A percentile compares a stretch with the other conserved stretches of the same genome.
phyloP scores from a whole-genome alignment of 2,113 vertebrate species.

The Gymnarchus niloticus region DNA sequence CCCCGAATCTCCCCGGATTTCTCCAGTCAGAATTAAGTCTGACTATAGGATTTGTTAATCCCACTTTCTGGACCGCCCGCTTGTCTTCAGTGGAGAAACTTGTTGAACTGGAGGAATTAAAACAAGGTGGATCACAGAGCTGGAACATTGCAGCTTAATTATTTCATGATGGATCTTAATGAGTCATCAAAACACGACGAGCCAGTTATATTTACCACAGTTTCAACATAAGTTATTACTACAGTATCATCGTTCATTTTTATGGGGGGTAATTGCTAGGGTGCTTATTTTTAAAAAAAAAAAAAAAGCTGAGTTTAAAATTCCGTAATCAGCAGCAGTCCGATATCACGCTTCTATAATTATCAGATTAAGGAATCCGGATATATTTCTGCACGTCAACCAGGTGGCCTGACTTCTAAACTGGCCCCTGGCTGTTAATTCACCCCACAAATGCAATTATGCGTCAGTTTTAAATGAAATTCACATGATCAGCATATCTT shows the following conservation, averaged over 20 bases:
- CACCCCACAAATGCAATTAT: not conserved
- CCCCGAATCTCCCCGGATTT: too few species aligned
- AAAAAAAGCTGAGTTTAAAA: not conserved
- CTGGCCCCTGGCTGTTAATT: not conserved
- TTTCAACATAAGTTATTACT: not conserved
- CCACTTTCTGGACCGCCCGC: too few species aligned
- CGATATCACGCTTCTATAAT: not conserved
- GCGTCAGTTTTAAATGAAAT: not conserved
- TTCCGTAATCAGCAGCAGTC: not conserved
- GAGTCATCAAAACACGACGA: not conserved
- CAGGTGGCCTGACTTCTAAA: not conserved
- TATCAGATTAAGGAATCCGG: not conserved
- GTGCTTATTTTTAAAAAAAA: not conserved
- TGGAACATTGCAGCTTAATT: not conserved
- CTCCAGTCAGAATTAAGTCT: too few species aligned
- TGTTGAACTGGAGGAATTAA: too few species aligned
- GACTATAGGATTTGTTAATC: too few species aligned
- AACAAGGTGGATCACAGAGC: too few species aligned
- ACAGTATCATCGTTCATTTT: not conserved
- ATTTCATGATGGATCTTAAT: not conserved
- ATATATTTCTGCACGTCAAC: slow-evolving; percentile 3
- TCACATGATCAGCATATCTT: not conserved
- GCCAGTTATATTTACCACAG: not conserved
- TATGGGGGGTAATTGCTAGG: not conserved
- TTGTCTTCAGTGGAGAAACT: too few species aligned